phyloP scores from a whole-genome alignment of 2,888 invertebrate species.

The Chydorus sphaericus region DNA sequence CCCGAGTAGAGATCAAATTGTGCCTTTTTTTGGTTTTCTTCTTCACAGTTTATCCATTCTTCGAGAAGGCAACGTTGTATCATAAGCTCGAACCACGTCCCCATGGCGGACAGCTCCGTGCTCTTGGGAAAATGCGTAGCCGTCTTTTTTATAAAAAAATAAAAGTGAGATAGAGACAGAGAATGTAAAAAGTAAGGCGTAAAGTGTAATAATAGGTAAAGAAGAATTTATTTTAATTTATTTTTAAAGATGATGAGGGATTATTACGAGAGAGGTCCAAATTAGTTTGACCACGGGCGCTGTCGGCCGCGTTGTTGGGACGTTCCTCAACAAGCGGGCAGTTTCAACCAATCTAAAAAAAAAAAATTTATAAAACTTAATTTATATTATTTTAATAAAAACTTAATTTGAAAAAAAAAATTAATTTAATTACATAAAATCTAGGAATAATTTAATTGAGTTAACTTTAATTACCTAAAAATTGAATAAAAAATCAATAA shows the following conservation, averaged over 20 bases:
- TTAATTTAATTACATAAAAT: too few species aligned
- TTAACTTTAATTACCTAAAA: too few species aligned
- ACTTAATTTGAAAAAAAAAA: too few species aligned
- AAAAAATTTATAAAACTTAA: too few species aligned
- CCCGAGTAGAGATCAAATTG: too few species aligned
- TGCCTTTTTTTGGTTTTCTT: too few species aligned
- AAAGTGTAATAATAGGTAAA: not conserved
- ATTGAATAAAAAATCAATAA: too few species aligned
- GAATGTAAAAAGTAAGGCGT: too few species aligned
- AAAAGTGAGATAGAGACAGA: constrained; percentile 7
- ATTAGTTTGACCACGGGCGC: constrained; percentile 44
- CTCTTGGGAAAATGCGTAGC: constrained; percentile 98
- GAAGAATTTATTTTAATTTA: not conserved
- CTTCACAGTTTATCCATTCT: not conserved
- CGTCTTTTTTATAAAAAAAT: constrained; percentile 50
- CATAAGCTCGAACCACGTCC: constrained; percentile 88
- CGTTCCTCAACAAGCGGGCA: constrained; percentile 85
- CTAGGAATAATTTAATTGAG: too few species aligned
- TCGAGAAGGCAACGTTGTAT: constrained; percentile 59
- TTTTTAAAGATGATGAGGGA: constrained; percentile 16
- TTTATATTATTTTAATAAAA: too few species aligned
- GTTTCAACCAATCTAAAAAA: constrained; percentile 66
- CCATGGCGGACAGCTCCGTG: constrained; percentile 88
- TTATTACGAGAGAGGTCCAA: constrained; percentile 89
- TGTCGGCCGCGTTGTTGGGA: constrained; percentile 40